Base-by-base conservation (phyloP, 2,888 invertebrate genomes). In the Hoplodrina ambigua region DNA sequence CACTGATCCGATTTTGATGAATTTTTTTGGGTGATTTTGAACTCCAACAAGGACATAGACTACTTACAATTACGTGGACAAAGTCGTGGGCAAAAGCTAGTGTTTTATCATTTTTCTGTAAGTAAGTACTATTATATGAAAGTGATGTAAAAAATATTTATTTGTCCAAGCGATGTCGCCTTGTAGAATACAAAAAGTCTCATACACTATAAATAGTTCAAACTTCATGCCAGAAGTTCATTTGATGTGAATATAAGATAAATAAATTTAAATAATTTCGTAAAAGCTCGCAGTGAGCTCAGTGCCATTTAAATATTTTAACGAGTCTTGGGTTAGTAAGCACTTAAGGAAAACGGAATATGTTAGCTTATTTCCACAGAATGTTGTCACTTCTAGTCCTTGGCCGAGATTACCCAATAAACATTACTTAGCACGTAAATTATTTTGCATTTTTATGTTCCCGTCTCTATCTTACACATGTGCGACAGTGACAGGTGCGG, bases 281-380 rank as follows among this genome's bases (percentile, higher is more conserved):
- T 75, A 69, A 75, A 61, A 61, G 77, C 70, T 78, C 68, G 75
- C 78, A 75, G 68, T 37, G 74, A 66, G 69, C 75, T 81, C 78
- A 68, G 76, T 80, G 76, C 66, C 70, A 69, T 78, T 82, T 82
- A 72, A 83, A 85, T 83, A 86, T 81, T 81, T 82, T 67, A 81
- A 78, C 73, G 72, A 73, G 69, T 62, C 69, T 73, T 54, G 60
- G 77, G 72, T 75, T 74, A 64, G 78, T 55, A 56, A 54, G 55
- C 63, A 67, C 53, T 74, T 54, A 55, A 46, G 19, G 54, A 59
- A 54, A 72, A 20, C 30, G n/a, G 72, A 70, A 70, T 72, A 62
- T 61, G 54, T 44, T 20, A 73, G 20, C 19, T 44, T 8, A 30
- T 53, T 57, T 20, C 59, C 66, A 19, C 41, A 50, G 55, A 74